Conservation (phyloP, 2,888 invertebrate genomes). For the Heliconius cydno region DNA sequence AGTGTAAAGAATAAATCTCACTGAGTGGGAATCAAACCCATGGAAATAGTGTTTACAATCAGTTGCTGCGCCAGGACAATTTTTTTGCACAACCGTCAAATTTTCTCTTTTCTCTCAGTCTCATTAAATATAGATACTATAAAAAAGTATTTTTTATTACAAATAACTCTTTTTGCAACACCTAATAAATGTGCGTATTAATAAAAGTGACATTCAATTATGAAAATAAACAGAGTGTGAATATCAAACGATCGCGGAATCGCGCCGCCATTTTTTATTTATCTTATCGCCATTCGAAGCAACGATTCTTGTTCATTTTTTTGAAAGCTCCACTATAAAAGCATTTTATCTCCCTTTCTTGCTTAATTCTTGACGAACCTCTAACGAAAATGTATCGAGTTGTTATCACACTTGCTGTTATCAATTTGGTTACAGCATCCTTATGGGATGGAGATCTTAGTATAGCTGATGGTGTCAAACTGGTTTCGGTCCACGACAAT, state of each 20-base stretch:
- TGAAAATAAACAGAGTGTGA: slow-evolving; percentile 39
- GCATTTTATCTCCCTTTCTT: slow-evolving; percentile 65
- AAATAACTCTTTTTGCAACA: not conserved
- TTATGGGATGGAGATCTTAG: slow-evolving; percentile 79
- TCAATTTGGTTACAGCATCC: slow-evolving; percentile 56
- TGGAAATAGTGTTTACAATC: too few species aligned
- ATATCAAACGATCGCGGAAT: slow-evolving; percentile 54
- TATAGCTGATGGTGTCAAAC: slow-evolving; percentile 85
- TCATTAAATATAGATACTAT: not conserved
- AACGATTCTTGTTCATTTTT: slow-evolving; percentile 74
- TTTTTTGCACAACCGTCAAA: not conserved
- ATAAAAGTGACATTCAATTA: slow-evolving; percentile 35
- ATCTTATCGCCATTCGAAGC: slow-evolving; percentile 58
- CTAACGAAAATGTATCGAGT: slow-evolving; percentile 71
- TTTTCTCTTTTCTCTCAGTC: not conserved
- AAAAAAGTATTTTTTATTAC: not conserved
- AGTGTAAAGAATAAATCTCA: too few species aligned
- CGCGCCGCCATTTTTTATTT: slow-evolving; percentile 56
- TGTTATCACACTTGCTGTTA: slow-evolving; percentile 55
- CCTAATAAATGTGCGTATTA: not conserved
- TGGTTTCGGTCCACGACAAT: slow-evolving; percentile 82
- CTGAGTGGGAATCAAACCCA: too few species aligned
- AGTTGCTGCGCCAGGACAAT: too few species aligned
- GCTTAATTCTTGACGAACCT: slow-evolving; percentile 68
- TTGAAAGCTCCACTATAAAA: slow-evolving; percentile 79